Evolutionary conservation across 1,140 invertebrate species (phyloP).

Genomic region (Philotrypesis tridentata): DNA sequence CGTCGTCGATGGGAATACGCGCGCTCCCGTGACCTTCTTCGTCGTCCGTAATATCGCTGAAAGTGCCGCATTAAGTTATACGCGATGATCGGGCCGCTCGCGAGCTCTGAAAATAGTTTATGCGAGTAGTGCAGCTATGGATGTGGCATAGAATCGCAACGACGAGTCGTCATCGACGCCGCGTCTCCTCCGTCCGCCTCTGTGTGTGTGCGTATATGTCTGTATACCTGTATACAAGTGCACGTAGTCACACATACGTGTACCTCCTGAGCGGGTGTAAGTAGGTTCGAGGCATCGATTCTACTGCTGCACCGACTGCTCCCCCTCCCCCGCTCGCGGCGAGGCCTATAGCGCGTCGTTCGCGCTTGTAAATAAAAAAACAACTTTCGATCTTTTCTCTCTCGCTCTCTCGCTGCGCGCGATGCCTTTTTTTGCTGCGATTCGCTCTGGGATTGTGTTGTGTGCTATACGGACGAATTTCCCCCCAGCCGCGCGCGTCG

Average conservation of each 20-base stretch:
- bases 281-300: slow-evolving; percentile 38
- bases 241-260: not conserved
- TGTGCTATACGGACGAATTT: too few species aligned
- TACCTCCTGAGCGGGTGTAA: not conserved
- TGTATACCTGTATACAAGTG: not conserved
- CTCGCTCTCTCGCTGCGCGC: not conserved
- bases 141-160: slow-evolving; percentile 1
- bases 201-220: not conserved
- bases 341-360: not conserved
- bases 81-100: not conserved
- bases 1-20: not conserved
- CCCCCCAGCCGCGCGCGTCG: too few species aligned
- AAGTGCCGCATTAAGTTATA: slow-evolving; percentile 24
- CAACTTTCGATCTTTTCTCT: slow-evolving; percentile 16
- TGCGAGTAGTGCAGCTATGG: not conserved
- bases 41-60: slow-evolving; percentile 4
- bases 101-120: slow-evolving; percentile 20
- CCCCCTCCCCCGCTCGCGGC: not conserved
- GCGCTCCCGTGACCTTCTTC: slow-evolving; percentile 13
- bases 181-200: too few species aligned
- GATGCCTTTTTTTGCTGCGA: not conserved
- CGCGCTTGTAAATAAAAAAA: slow-evolving; percentile 32
- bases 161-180: not conserved
- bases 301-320: not conserved
- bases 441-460: too few species aligned